Evolutionary conservation across 1,140 invertebrate genomes (phyloP).

Genomic region (Hylyphantes graminicola): DNA sequence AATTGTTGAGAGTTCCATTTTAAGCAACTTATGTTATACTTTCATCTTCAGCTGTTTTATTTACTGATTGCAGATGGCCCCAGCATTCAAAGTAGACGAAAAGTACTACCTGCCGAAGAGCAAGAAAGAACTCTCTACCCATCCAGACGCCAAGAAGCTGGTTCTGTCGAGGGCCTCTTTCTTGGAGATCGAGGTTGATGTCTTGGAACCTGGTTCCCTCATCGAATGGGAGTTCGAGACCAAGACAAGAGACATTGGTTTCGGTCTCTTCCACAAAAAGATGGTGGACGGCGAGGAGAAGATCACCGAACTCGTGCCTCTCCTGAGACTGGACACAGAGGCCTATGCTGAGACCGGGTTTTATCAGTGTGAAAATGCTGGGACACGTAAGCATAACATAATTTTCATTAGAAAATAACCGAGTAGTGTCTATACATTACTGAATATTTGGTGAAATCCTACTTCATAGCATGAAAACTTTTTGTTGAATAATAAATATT

Average conservation of each 20-base stretch:
- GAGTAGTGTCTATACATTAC: too few relatives aligned
- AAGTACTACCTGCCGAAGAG: constrained; percentile 19
- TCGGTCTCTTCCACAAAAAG: constrained; percentile 32
- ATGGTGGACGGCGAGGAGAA: constrained; percentile 3
- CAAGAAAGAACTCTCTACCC: background rate
- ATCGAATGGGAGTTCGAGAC: constrained; percentile 51
- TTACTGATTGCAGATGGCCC: background rate
- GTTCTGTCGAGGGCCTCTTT: constrained; percentile 4
- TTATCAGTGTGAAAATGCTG: constrained; percentile 36
- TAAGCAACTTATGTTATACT: too few relatives aligned
- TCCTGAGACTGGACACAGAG: background rate
- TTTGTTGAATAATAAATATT: background rate
- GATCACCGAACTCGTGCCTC: constrained; percentile 29
- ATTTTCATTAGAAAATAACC: background rate
- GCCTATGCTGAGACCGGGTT: constrained; percentile 29
- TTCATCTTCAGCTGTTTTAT: background rate
- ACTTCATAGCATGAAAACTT: too few relatives aligned
- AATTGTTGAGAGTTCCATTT: too few relatives aligned
- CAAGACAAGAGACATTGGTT: constrained; percentile 29
- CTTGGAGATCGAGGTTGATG: constrained; percentile 2
- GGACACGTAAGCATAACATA: constrained; percentile 24
- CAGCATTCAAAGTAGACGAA: constrained; percentile 1
- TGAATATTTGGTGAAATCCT: too few relatives aligned
- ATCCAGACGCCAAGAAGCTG: constrained; percentile 5
- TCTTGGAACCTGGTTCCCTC: constrained; percentile 7